Percentiles rank a stretch among this genome's conserved stretches.
phyloP scores from a whole-genome alignment of 2,888 invertebrate species.

The Scaptomyza flava region DNA sequence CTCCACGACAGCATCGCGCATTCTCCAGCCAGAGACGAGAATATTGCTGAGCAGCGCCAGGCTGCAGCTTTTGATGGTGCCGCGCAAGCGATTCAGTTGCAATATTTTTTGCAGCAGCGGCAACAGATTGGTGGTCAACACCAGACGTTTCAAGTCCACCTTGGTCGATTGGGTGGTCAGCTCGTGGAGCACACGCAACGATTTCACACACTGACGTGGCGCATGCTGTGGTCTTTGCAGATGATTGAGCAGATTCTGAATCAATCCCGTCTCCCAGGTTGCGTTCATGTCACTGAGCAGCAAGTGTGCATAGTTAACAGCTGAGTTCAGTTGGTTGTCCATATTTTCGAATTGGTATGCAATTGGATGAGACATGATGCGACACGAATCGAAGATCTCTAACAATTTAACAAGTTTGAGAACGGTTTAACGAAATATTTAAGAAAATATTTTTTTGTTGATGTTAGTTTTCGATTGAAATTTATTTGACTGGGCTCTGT shows the following conservation, averaged over 20 bases:
- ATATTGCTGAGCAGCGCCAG: conserved; percentile 53
- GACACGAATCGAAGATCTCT: background rate
- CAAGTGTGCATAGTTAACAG: conserved; percentile 35
- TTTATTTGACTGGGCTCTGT: background rate
- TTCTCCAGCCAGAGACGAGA: conserved; percentile 38
- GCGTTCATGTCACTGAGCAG: conserved; percentile 41
- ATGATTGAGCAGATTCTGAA: conserved; percentile 14
- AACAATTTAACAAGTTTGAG: background rate
- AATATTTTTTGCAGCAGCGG: conserved; percentile 12
- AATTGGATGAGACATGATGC: conserved; percentile 20
- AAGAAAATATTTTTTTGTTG: too few relatives aligned
- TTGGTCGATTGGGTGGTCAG: conserved; percentile 49
- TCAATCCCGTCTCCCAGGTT: conserved; percentile 36
- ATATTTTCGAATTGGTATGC: conserved; percentile 24
- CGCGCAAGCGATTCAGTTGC: background rate
- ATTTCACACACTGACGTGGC: conserved; percentile 45
- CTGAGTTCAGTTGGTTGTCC: conserved; percentile 41
- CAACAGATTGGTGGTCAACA: conserved; percentile 37
- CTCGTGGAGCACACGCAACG: conserved; percentile 50
- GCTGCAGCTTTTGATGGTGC: conserved; percentile 17
- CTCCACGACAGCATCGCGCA: conserved; percentile 47
- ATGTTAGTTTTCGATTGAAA: background rate
- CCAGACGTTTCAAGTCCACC: conserved; percentile 51
- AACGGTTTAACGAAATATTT: background rate
- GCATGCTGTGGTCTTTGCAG: conserved; percentile 17